A percentile compares a stretch with the other conserved stretches of the same genome.
Conservation (phyloP, 2,888 invertebrate genomes). For the Drosophila vallismaia region DNA sequence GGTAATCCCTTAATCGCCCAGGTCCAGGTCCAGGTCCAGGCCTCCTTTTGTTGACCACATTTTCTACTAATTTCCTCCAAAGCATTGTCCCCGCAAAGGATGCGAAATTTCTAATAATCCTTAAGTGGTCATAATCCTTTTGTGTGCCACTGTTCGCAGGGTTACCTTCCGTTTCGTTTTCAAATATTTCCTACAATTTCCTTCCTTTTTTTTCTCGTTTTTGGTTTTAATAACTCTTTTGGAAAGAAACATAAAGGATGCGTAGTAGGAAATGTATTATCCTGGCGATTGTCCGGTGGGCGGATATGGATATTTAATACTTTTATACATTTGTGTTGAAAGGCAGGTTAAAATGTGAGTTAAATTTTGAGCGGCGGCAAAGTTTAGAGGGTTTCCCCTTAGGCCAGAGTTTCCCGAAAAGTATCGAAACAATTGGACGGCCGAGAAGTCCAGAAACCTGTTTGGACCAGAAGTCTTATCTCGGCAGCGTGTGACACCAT, state of each 20-base stretch:
- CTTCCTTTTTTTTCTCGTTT: not conserved
- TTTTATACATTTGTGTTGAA: constrained; percentile 47
- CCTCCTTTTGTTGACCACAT: constrained; percentile 51
- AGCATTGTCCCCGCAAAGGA: constrained; percentile 37
- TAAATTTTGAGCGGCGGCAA: constrained; percentile 57
- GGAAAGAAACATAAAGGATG: constrained; percentile 46
- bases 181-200: constrained; percentile 36
- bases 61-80: constrained; percentile 66
- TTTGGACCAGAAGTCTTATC: constrained; percentile 29
- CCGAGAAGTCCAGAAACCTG: constrained; percentile 4
- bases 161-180: constrained; percentile 52
- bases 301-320: constrained; percentile 77
- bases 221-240: constrained; percentile 69
- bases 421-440: constrained; percentile 18
- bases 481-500: constrained; percentile 52
- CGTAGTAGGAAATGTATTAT: constrained; percentile 52
- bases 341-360: constrained; percentile 61
- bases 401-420: constrained; percentile 12
- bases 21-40: constrained; percentile 35
- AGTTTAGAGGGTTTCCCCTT: constrained; percentile 42
- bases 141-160: constrained; percentile 61
- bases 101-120: constrained; percentile 68
- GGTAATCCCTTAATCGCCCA: constrained; percentile 72
- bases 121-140: constrained; percentile 76
- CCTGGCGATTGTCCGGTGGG: constrained; percentile 68